Evolutionary conservation across 2,113 vertebrate species (phyloP).

Genomic region (Aphelocoma coerulescens): DNA sequence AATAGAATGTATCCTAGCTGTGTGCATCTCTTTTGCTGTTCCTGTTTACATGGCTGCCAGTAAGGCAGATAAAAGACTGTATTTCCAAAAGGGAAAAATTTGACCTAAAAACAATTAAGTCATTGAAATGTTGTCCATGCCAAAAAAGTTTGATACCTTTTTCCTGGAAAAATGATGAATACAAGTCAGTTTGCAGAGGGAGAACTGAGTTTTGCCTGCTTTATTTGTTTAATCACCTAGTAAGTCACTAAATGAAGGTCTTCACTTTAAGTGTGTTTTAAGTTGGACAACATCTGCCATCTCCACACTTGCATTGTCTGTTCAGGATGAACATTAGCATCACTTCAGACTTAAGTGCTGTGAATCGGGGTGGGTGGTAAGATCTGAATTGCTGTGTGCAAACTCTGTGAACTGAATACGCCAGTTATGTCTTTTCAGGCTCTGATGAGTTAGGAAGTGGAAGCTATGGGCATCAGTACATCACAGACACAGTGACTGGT

Average conservation of each 20-base stretch:
- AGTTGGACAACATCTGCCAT: neutral
- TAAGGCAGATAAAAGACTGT: neutral
- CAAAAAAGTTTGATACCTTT: neutral
- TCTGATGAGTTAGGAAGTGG: conserved; percentile 82
- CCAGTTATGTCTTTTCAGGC: conserved; percentile 67
- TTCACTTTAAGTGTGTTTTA: neutral
- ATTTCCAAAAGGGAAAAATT: neutral
- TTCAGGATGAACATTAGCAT: neutral
- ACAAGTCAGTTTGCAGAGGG: neutral
- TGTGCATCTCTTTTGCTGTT: neutral
- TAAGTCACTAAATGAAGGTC: neutral
- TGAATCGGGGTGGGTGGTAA: neutral
- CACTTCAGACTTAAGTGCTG: neutral
- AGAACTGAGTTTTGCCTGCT: neutral
- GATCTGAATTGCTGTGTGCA: neutral
- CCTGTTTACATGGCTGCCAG: neutral
- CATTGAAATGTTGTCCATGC: neutral
- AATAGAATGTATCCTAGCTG: neutral
- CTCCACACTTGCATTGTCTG: neutral
- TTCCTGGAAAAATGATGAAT: neutral
- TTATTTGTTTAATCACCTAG: neutral
- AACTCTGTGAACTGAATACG: neutral
- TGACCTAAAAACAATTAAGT: neutral
- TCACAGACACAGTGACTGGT: conserved; percentile 67
- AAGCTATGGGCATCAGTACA: conserved; percentile 73